phyloP scores from a whole-genome alignment of 2,113 vertebrate species.

The Eudyptes chrysolophus region DNA sequence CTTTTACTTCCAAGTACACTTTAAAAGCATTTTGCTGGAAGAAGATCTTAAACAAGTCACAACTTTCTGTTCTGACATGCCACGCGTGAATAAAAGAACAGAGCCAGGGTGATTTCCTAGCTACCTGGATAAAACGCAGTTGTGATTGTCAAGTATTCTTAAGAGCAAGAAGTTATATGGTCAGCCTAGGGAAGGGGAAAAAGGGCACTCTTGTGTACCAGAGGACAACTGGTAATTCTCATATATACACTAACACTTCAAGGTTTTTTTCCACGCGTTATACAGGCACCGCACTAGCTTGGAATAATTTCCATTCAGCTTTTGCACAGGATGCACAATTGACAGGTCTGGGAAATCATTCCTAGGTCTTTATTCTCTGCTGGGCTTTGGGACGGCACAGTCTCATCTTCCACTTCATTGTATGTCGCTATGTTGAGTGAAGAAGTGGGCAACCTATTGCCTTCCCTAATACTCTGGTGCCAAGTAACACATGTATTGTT shows the following conservation, averaged over 20 bases:
- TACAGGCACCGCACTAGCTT: not conserved
- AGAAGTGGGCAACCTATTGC: constrained; percentile 17
- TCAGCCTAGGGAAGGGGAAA: not conserved
- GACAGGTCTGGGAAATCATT: not conserved
- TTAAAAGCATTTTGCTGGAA: constrained; percentile 24
- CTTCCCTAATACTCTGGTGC: not conserved
- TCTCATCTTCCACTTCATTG: constrained; percentile 19
- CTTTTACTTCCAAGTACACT: not conserved
- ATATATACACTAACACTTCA: not conserved
- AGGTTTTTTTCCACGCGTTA: not conserved
- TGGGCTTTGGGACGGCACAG: not conserved
- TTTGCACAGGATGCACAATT: not conserved
- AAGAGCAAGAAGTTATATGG: not conserved
- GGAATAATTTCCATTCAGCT: not conserved
- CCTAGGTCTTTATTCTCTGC: not conserved
- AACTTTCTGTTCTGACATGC: not conserved
- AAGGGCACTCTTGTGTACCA: not conserved
- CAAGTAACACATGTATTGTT: constrained; percentile 13
- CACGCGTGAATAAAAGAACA: not conserved
- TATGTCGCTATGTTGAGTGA: not conserved
- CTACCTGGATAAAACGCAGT: not conserved
- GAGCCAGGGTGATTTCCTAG: not conserved
- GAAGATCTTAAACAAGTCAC: not conserved
- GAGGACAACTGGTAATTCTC: not conserved
- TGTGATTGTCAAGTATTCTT: not conserved